Conservation (phyloP, 2,888 invertebrate genomes). For the Andricus curvator region DNA sequence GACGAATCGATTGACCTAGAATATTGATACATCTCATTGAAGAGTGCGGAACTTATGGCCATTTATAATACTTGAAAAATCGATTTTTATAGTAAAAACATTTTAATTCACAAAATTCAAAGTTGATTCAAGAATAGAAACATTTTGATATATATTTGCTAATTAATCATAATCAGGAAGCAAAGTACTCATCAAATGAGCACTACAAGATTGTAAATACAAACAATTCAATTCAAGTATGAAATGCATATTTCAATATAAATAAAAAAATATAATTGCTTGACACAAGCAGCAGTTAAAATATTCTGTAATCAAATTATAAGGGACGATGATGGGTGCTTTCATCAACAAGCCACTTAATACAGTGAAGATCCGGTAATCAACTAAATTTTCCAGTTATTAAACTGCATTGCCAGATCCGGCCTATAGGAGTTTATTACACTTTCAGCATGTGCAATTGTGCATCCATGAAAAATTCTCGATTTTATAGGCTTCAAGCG, state of each 20-base stretch:
- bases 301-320: constrained; percentile 27
- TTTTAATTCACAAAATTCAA: too few species aligned
- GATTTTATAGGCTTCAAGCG: constrained; percentile 4
- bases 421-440: constrained; percentile 26
- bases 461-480: background rate
- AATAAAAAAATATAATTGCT: background rate
- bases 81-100: too few species aligned
- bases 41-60: too few species aligned
- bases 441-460: constrained; percentile 34
- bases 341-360: constrained; percentile 28
- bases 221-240: background rate
- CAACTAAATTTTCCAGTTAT: constrained; percentile 39
- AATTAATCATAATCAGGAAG: too few species aligned
- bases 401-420: constrained; percentile 35
- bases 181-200: too few species aligned
- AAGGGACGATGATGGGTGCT: constrained; percentile 23
- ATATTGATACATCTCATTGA: too few species aligned
- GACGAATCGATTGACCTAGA: too few species aligned
- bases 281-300: background rate
- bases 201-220: too few species aligned
- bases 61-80: too few species aligned
- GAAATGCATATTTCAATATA: background rate
- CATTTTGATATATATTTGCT: too few species aligned
- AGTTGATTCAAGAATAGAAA: too few species aligned
- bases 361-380: constrained; percentile 38